Conservation (phyloP, 2,888 invertebrate genomes). For the Oligia strigilis region DNA sequence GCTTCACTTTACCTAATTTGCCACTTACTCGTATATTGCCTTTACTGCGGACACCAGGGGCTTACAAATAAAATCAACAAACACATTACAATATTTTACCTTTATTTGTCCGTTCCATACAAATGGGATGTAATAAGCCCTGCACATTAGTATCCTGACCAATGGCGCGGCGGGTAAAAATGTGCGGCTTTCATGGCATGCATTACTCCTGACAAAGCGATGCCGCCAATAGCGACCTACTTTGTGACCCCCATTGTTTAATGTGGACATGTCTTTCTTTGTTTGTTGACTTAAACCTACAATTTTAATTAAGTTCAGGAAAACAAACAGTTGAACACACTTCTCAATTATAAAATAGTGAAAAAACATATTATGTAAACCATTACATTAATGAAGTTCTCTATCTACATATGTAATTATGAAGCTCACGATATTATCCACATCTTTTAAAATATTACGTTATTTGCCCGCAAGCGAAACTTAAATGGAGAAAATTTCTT, state of each 20-base stretch:
- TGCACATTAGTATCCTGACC: slow-evolving; percentile 67
- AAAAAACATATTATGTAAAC: not conserved
- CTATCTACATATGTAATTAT: not conserved
- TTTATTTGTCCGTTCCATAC: slow-evolving; percentile 47
- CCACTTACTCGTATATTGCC: slow-evolving; percentile 4
- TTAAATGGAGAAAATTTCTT: not conserved
- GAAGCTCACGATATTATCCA: not conserved
- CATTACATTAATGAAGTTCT: not conserved
- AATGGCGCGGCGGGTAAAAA: slow-evolving; percentile 67
- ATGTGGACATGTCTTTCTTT: slow-evolving; percentile 31
- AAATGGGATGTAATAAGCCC: slow-evolving; percentile 66
- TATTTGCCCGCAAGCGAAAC: not conserved
- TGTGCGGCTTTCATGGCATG: slow-evolving; percentile 58
- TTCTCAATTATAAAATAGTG: not conserved
- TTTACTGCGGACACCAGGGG: not conserved
- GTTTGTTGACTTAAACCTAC: slow-evolving; percentile 33
- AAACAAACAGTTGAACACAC: not conserved
- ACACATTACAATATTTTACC: slow-evolving; percentile 33
- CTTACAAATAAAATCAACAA: slow-evolving; percentile 28
- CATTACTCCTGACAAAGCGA: slow-evolving; percentile 51
- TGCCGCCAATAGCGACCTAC: slow-evolving; percentile 32
- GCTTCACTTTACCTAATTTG: slow-evolving; percentile 6
- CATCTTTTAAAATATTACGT: not conserved
- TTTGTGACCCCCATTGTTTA: slow-evolving; percentile 37
- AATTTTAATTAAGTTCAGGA: not conserved